Evolutionary conservation across 2,113 vertebrate genomes (phyloP).

Genomic region (Poeciliopsis prolifica): DNA sequence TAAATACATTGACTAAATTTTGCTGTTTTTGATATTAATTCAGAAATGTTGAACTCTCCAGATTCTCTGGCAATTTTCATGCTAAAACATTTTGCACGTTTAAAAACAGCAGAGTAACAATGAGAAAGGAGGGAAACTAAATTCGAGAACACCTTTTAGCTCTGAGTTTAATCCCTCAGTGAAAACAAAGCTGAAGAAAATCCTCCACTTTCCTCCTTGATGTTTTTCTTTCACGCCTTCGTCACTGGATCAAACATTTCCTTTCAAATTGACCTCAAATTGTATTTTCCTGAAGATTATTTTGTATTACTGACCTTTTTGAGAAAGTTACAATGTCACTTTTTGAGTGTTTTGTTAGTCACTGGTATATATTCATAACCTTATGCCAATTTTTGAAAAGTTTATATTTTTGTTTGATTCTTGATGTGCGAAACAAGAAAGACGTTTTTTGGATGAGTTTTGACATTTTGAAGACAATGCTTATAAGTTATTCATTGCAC

Average conservation of each 20-base stretch:
- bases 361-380: not conserved
- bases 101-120: not conserved
- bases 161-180: constrained; percentile 5
- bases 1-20: not conserved
- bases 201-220: constrained; percentile 3
- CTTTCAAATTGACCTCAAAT: not conserved
- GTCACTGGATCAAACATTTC: constrained; percentile 17
- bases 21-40: too few relatives aligned
- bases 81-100: not conserved
- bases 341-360: not conserved
- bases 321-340: not conserved
- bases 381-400: not conserved
- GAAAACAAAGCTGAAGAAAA: not conserved
- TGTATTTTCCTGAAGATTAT: not conserved
- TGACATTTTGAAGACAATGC: constrained; percentile 5
- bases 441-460: not conserved
- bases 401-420: not conserved
- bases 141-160: constrained; percentile 6
- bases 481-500: constrained; percentile 14
- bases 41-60: not conserved
- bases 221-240: constrained; percentile 25
- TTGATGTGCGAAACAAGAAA: constrained; percentile 1
- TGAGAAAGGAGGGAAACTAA: not conserved
- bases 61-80: not conserved
- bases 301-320: not conserved